These are phyloP conservation scores for Megastigmus dorsalis DNA, from an alignment of 2,888 invertebrate genomes.

Conservation along the genomic window DNA sequence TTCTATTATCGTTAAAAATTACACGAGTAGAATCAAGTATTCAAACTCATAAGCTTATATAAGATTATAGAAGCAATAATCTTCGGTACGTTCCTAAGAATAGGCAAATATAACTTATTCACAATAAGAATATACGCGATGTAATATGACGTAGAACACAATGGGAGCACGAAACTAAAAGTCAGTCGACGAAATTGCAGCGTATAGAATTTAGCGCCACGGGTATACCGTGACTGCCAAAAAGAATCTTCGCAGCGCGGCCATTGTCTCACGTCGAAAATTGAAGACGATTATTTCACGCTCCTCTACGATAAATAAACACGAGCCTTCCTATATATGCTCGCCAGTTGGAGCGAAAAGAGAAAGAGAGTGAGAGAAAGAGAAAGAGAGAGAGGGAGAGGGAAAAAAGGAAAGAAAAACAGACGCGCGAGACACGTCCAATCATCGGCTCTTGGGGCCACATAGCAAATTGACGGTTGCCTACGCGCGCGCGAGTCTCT, in stretches of 20 bases:
- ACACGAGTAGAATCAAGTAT: too few relatives aligned
- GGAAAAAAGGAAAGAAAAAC: constrained; percentile 48
- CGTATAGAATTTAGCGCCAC: too few relatives aligned
- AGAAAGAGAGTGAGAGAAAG: neutral
- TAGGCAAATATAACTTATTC: too few relatives aligned
- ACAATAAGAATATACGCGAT: too few relatives aligned
- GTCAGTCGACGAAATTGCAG: constrained; percentile 16
- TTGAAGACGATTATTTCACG: constrained; percentile 22
- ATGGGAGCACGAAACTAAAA: constrained; percentile 2
- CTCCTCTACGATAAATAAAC: constrained; percentile 28
- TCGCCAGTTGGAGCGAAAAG: too few relatives aligned
- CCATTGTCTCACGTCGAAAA: constrained; percentile 13
- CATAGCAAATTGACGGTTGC: constrained; percentile 64
- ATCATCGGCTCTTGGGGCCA: constrained; percentile 67
- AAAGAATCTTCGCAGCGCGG: neutral
- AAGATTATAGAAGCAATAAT: too few relatives aligned
- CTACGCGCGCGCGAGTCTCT: constrained; percentile 40
- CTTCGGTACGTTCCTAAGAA: too few relatives aligned
- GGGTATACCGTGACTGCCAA: neutral
- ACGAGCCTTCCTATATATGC: neutral
- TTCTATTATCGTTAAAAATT: too few relatives aligned
- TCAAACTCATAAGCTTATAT: too few relatives aligned
- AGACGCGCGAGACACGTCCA: constrained; percentile 63
- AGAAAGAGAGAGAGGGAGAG: neutral
- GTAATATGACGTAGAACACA: neutral